Evolutionary conservation across 2,113 vertebrate species (phyloP).

Genomic region (Mesembrinibis cayennensis): DNA sequence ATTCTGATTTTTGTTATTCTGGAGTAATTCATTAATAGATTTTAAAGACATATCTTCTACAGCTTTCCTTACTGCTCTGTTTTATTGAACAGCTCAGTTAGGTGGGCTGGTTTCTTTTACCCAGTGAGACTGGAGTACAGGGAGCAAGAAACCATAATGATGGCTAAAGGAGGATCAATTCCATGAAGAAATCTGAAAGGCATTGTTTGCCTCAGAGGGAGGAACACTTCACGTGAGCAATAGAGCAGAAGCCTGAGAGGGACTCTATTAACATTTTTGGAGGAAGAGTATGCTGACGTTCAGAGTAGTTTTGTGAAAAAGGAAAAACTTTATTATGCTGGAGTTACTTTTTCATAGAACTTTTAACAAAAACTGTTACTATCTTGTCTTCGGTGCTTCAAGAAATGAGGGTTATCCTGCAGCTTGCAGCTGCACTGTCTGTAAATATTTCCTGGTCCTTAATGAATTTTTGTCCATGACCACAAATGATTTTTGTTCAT

Average conservation of each 20-base stretch:
- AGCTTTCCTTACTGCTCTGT: background rate
- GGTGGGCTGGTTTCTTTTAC: background rate
- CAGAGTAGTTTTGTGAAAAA: background rate
- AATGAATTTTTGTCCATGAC: background rate
- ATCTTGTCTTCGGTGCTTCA: background rate
- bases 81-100: background rate
- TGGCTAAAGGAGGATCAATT: background rate
- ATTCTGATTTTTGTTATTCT: background rate
- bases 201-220: background rate
- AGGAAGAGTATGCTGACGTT: background rate
- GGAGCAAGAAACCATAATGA: background rate
- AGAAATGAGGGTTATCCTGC: background rate
- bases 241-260: background rate
- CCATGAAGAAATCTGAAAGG: background rate
- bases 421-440: background rate
- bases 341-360: background rate
- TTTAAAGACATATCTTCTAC: background rate
- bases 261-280: background rate
- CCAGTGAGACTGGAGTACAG: background rate
- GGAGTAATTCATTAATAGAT: background rate
- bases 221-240: background rate
- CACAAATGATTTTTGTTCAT: background rate
- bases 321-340: background rate
- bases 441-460: background rate
- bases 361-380: background rate